These are phyloP conservation scores for Xyrichtys novacula DNA, from an alignment of 2,797 vertebrate species.

Conservation along the genomic window DNA sequence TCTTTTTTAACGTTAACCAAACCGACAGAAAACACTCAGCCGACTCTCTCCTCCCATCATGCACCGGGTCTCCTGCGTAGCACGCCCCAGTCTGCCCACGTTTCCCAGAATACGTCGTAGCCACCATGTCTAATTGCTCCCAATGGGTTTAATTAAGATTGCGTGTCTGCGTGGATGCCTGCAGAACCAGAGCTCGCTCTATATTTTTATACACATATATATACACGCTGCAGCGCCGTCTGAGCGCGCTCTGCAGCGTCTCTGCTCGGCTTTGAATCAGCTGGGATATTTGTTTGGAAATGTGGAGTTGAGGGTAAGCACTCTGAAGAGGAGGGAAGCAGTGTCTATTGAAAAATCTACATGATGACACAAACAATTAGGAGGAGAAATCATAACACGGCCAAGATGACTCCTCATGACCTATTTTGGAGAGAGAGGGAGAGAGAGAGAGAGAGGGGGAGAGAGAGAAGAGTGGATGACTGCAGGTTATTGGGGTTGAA, in stretches of 20 bases:
- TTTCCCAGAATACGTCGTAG: conserved; percentile 59
- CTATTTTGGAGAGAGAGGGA: conserved; percentile 66
- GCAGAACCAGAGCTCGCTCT: conserved; percentile 29
- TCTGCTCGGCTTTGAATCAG: conserved; percentile 54
- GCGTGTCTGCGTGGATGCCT: conserved; percentile 23
- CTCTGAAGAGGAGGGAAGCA: conserved; percentile 75
- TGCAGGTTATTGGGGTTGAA: conserved; percentile 54
- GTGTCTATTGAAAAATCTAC: conserved; percentile 77
- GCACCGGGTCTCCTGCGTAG: conserved; percentile 15
- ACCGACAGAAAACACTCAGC: neutral
- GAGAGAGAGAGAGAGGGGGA: conserved; percentile 7
- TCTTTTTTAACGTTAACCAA: neutral
- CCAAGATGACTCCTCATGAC: conserved; percentile 79
- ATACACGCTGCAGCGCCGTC: conserved; percentile 39
- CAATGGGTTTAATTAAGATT: conserved; percentile 49
- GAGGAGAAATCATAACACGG: conserved; percentile 76
- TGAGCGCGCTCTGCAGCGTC: conserved; percentile 6
- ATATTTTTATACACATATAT: conserved; percentile 5
- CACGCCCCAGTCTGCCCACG: conserved; percentile 45
- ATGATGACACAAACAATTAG: conserved; percentile 82
- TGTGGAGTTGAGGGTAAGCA: conserved; percentile 74
- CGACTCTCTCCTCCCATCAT: conserved; percentile 23
- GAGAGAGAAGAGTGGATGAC: conserved; percentile 28
- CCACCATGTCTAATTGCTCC: conserved; percentile 46
- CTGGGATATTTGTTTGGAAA: conserved; percentile 78